phyloP scores from a whole-genome alignment of 64 coral and sea anemone genomes.

The Orbicella faveolata region DNA sequence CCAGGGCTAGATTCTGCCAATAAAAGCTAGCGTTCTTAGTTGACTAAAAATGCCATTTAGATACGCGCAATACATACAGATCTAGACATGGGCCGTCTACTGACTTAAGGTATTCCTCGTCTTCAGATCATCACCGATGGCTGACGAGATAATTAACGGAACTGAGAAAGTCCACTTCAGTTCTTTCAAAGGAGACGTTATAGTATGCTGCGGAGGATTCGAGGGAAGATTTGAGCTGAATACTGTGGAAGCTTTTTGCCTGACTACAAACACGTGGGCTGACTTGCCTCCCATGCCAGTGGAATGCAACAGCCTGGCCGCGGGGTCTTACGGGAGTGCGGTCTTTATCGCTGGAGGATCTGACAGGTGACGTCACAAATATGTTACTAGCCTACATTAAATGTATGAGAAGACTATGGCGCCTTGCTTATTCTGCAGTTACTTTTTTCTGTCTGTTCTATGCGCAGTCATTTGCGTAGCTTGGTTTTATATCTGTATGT shows the following conservation, averaged over 20 bases:
- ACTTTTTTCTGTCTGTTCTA: no score
- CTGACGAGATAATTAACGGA: constrained; percentile 3
- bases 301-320: constrained; percentile 69
- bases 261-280: constrained; percentile 35
- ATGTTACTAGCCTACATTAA: not conserved
- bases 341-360: constrained; percentile 63
- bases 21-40: no score
- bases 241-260: constrained; percentile 55
- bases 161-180: constrained; percentile 23
- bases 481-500: no score
- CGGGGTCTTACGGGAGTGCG: constrained; percentile 56
- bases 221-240: constrained; percentile 55
- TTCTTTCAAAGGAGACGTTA: constrained; percentile 59
- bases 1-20: no score
- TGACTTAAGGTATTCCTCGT: not conserved
- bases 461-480: no score
- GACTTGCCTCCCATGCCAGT: constrained; percentile 66
- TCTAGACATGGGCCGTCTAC: no score
- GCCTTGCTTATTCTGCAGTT: no score
- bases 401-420: no score
- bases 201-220: constrained; percentile 66
- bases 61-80: no score
- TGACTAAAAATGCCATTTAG: no score
- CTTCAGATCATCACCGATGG: not conserved
- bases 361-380: constrained; percentile 5